A percentile compares a stretch with the other conserved stretches of the same genome.
Evolutionary conservation across 1,140 invertebrate species (phyloP).

Genomic region (Sinella curviseta): DNA sequence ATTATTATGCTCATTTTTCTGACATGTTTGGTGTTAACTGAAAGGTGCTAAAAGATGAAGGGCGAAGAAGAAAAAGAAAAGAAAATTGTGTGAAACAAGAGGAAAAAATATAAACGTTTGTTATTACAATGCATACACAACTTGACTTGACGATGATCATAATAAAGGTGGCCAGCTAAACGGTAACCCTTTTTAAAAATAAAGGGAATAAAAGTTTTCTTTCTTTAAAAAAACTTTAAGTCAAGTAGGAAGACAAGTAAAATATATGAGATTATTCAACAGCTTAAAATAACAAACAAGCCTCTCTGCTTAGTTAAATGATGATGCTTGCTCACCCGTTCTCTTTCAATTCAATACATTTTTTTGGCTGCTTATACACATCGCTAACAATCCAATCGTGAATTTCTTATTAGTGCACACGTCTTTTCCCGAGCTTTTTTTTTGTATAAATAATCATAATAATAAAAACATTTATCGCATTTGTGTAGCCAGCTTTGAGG

Average conservation of each 20-base stretch:
- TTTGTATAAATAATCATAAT: no score
- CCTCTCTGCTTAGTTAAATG: not conserved
- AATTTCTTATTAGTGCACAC: no score
- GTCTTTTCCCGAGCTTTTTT: no score
- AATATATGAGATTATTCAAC: not conserved
- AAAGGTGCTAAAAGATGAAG: conserved; percentile 18
- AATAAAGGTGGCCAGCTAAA: not conserved
- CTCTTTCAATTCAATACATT: no score
- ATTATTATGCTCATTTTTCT: no score
- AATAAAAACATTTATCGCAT: no score
- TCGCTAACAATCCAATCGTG: no score
- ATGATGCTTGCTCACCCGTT: not conserved
- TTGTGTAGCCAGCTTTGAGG: no score
- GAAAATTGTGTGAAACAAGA: not conserved
- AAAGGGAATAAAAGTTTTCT: not conserved
- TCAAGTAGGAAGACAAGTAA: not conserved
- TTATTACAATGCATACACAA: not conserved
- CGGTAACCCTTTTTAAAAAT: not conserved
- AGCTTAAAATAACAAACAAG: not conserved
- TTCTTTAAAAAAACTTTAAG: not conserved
- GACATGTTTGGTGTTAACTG: conserved; percentile 8
- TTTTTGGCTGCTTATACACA: no score
- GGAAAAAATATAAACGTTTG: not conserved
- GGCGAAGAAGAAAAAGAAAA: not conserved
- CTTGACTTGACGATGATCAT: not conserved